Base-by-base conservation (phyloP, 2,797 vertebrate species). In the Gymnothorax reevesii region DNA sequence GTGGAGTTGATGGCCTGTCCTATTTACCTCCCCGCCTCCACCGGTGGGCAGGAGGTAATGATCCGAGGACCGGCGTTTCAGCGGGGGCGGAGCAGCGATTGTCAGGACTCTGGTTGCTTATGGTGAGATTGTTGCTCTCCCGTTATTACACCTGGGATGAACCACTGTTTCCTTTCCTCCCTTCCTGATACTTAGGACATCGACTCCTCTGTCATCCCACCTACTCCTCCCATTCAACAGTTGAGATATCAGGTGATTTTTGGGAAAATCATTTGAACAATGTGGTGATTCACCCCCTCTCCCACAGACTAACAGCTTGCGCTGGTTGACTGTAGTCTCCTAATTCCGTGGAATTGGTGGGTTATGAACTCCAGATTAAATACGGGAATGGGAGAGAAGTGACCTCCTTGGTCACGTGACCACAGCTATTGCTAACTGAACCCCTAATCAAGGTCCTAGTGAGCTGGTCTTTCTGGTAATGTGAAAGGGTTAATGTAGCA, bases 291-390 rank as follows among this genome's bases (percentile, higher is more conserved):
- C 57, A 3, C 73, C 7, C 57, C 54, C 22, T 22, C 17, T 7
- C 60, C 12, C 9, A 62, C 9, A 59, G 6, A 22, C 25, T 62
- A 83, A 86, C 64, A 84, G 89, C 85, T n/a, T 15, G 2, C 20
- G 42, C 49, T 9, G 75, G 54, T 9, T 17, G 87, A 93, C 89
- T 90, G 89, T 91, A 91, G 92, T 89, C 69, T 92, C 91, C 90
- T 71, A 94, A 96, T 95, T 92, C 93, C 92, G 93, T 94, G 91
- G 93, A 90, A 95, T 91, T 93, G 90, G 87, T 84, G 92, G 88
- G 33, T 42, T 91, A 89, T 73, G 85, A 86, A 83, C 91, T 90
- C 89, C 83, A 89, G n/a, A 92, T 87, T 87, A 75, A 49, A 90
- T 85, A 71, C 84, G 90, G 89, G 85, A 90, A 92, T 86, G 83